phyloP scores from a whole-genome alignment of 2,888 invertebrate species.

The Brachyopa scutellaris region DNA sequence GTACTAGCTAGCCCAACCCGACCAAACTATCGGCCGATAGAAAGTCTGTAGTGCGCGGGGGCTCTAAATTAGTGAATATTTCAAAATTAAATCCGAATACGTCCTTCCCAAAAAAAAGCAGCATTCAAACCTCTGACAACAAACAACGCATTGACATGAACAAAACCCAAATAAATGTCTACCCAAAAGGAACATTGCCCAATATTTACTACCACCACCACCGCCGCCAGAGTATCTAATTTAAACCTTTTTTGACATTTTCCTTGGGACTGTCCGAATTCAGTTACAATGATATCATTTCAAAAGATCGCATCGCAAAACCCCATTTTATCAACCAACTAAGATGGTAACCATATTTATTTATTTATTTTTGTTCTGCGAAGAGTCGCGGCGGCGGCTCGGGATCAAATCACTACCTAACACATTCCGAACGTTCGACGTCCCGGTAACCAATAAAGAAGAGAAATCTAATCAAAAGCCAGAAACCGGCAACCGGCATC shows the following conservation, averaged over 20 bases:
- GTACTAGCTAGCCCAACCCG: no score
- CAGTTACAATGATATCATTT: constrained; percentile 13
- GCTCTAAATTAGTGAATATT: no score
- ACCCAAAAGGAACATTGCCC: constrained; percentile 11
- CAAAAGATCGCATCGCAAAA: constrained; percentile 12
- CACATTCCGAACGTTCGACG: constrained; percentile 7
- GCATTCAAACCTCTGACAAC: not conserved
- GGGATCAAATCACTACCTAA: constrained; percentile 42
- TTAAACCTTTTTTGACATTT: not conserved
- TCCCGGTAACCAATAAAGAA: constrained; percentile 37
- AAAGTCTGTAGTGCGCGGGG: no score
- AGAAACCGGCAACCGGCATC: constrained; percentile 3
- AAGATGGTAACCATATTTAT: not conserved
- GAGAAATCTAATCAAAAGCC: constrained; percentile 36
- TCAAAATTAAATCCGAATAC: not conserved
- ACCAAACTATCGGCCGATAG: no score
- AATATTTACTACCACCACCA: constrained; percentile 28
- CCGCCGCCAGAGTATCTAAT: constrained; percentile 14
- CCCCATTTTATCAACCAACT: constrained; percentile 25
- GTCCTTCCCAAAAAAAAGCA: not conserved
- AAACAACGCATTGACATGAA: constrained; percentile 3
- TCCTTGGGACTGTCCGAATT: not conserved
- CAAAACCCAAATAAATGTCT: constrained; percentile 28
- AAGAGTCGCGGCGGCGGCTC: constrained; percentile 21
- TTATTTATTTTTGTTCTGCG: constrained; percentile 1